Percentiles rank a stretch among this genome's conserved stretches.
These are phyloP conservation scores for Steatocranus sp. DNA, from an alignment of 2,797 vertebrate genomes.

Conservation along the genomic window DNA sequence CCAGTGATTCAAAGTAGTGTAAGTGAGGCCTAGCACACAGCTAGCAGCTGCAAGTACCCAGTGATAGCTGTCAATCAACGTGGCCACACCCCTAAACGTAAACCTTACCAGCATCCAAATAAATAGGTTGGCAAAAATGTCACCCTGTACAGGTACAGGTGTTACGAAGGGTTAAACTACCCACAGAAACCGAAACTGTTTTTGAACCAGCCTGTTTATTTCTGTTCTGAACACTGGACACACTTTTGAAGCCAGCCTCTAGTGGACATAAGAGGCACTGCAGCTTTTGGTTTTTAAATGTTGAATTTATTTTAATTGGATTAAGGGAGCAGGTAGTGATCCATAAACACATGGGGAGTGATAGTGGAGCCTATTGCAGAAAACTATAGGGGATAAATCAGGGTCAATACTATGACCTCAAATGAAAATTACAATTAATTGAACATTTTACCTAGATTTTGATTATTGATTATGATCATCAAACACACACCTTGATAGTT, in stretches of 20 bases:
- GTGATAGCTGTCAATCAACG: neutral
- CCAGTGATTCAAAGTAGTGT: neutral
- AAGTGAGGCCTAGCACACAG: neutral
- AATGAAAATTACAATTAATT: neutral
- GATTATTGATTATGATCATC: neutral
- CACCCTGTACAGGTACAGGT: neutral
- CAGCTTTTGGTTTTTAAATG: neutral
- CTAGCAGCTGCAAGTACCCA: neutral
- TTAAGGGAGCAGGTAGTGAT: neutral
- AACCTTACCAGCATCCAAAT: neutral
- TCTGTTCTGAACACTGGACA: neutral
- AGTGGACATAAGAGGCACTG: accelerated
- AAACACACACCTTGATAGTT: neutral
- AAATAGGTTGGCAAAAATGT: accelerated
- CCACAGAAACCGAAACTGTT: neutral
- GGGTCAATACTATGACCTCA: neutral
- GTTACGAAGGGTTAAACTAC: neutral
- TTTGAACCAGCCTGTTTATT: neutral
- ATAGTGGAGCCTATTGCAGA: neutral
- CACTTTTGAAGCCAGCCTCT: neutral
- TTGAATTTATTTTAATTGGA: neutral
- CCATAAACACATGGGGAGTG: accelerated
- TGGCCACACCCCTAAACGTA: neutral
- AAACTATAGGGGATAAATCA: neutral
- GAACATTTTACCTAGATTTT: neutral